Conservation (phyloP, 2,797 vertebrate genomes). For the Rhynchonycteris naso region DNA sequence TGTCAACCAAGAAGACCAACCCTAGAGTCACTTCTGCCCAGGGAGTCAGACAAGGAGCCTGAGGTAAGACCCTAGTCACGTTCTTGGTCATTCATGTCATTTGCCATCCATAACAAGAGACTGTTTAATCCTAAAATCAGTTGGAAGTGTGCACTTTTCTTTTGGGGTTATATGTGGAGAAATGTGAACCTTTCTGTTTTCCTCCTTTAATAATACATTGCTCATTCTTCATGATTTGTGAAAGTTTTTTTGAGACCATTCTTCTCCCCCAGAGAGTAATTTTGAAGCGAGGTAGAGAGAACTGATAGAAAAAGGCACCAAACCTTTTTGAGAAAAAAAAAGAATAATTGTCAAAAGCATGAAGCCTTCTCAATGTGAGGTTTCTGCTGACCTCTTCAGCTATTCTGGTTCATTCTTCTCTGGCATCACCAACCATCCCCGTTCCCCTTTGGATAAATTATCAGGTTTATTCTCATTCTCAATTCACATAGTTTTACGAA, state of each 20-base stretch:
- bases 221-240: background rate
- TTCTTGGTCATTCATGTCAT: background rate
- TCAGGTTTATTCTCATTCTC: conserved; percentile 55
- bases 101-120: background rate
- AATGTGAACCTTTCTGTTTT: background rate
- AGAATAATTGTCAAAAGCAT: conserved; percentile 9
- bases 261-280: background rate
- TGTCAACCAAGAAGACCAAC: background rate
- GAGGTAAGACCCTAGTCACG: rapidly evolving
- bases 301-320: background rate
- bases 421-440: conserved; percentile 8
- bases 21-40: background rate
- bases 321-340: conserved; percentile 6
- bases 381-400: conserved; percentile 55
- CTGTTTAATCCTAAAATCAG: background rate
- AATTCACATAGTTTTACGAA: conserved; percentile 30
- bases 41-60: background rate
- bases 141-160: background rate
- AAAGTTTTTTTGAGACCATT: background rate
- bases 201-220: background rate
- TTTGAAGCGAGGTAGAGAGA: conserved; percentile 42
- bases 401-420: conserved; percentile 56
- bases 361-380: background rate
- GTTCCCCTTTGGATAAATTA: conserved; percentile 66
- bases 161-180: background rate